Conservation (phyloP, 2,113 vertebrate genomes). For the Salvelinus namaycush region DNA sequence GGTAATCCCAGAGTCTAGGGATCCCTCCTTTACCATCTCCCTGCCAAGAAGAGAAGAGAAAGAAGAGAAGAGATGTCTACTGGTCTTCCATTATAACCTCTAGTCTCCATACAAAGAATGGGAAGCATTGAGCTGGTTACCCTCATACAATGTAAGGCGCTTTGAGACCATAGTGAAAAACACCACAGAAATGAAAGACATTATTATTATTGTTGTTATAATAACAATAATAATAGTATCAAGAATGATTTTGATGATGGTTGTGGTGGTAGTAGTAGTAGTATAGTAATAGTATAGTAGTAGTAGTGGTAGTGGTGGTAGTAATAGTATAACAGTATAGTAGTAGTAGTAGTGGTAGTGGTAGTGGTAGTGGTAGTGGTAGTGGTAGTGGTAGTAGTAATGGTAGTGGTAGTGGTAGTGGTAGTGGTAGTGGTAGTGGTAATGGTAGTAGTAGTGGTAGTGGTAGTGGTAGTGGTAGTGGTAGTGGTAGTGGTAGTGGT, state of each 20-base stretch:
- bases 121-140: conserved; percentile 49
- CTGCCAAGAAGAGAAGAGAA: conserved; percentile 67
- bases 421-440: no score
- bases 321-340: no score
- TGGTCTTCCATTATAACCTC: conserved; percentile 67
- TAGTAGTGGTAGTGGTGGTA: no score
- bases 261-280: no score
- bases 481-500: fast-evolving
- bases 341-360: no score
- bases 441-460: no score
- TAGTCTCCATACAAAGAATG: conserved; percentile 62
- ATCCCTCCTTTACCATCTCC: conserved; percentile 75
- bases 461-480: no score
- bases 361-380: no score
- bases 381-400: no score
- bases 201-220: conserved; percentile 35
- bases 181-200: not conserved
- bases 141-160: not conserved
- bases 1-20: conserved; percentile 79
- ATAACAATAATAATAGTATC: conserved; percentile 23
- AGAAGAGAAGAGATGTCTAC: conserved; percentile 63
- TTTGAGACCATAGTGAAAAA: not conserved
- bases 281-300: no score
- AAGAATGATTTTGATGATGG: no score
- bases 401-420: no score